Base-by-base conservation (phyloP, 2,888 invertebrate genomes). In the Oconnorella tubifera region DNA sequence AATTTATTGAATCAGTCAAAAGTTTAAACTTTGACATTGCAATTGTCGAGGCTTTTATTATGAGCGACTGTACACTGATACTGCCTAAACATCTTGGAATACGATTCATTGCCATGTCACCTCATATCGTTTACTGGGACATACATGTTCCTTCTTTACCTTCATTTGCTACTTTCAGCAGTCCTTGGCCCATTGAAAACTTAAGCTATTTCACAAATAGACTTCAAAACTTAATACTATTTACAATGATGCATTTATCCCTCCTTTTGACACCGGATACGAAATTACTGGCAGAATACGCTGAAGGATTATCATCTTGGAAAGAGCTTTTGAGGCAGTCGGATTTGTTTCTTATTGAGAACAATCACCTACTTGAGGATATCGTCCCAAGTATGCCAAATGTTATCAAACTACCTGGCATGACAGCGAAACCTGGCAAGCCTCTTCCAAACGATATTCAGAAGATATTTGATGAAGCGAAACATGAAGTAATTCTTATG, bases 401-500 rank as follows among this genome's bases (percentile, higher is more conserved):
- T 56, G 50, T 67, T 3, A 69, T 69, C 6, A 49, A 51, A n/a
- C 66, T 72, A 33, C 73, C 73, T 14, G 71, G 72, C 6, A 29
- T 73, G 4, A 60, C 65, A 0, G 63, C 69, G 4, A 56, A 33
- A 23, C 60, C 68, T 6, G 57, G 70, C 0, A 65, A 67, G 19
- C 63, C 65, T 25, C 62, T 75, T 1, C 65, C 69, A 31, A 58
- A 49, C 2, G 64, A 70, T 6, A 51, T 73, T 19, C 48, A 68
- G 33, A 28, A 56, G 1, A 70, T 73, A 49, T 63, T 73, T 62
- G 60, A 70, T 33, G 58, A 55, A 1, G 67, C 72, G 1, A n/a
- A 4, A 6, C 23, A 70, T 10, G 75, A 74, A 1, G 70, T 70
- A 4, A 68, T 75, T 4, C 23, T 75, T 3, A 69, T 72, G 28